Base-by-base conservation (phyloP, 2,113 vertebrate genomes). In the Antennarius striatus region DNA sequence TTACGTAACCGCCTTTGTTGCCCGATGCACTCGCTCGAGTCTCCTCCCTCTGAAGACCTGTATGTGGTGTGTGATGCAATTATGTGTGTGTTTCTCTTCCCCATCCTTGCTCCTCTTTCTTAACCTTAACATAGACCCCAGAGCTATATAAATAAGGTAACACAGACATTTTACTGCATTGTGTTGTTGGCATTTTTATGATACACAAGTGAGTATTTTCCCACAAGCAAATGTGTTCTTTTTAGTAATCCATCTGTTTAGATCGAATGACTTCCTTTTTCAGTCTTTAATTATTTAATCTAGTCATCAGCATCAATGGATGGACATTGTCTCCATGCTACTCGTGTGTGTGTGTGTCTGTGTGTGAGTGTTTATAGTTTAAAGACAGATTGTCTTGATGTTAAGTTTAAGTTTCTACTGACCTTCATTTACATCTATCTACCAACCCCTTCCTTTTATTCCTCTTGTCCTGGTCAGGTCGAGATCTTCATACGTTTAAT, bases 1-100 rank as follows among this genome's bases (percentile, higher is more conserved):
- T 89, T 86, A 80, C 63, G 60, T 83, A 87, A 87, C 71, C 32
- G 65, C 45, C 51, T 75, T 76, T 74, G 80, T 77, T 79, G 75
- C 58, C 45, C 73, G 65, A 17, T 79, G 82, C 53, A 43, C 78
- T 80, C 39, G 32, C 63, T 67, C 29, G 29, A 63, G 51, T 57
- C 75, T 60, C 74, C 68, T 63, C 73, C 73, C 75, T 28, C 60
- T 50, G 13, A 77, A 68, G 69, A 36, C 63, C 57, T 68, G 59
- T 55, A 36, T 63, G 28, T 71, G 40, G 51, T 46, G 61, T 82
- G 65, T 72, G 63, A 75, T 70, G 77, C 46, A 64, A 62, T 68
- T 71, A 68, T 61, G 74, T 68, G 61, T 12, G 50, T 32, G 30
- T 63, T 3, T 59, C 39, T 63, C 53, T 70, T 22, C 22, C 22